Base-by-base conservation (phyloP, 23 tunicate species). In the Phallusia fumigata region DNA sequence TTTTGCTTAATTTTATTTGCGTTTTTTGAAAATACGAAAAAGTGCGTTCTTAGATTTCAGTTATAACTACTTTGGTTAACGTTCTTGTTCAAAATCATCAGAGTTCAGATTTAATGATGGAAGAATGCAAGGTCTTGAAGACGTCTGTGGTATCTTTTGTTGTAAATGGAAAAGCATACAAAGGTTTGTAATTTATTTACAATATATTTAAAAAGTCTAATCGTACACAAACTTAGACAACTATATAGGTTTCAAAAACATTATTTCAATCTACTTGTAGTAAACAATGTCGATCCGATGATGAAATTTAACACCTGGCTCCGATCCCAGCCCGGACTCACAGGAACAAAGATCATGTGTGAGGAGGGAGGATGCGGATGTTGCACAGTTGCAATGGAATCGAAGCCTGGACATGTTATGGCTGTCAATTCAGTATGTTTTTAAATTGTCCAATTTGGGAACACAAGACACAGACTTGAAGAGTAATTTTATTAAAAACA, bases 311-410 rank as follows among this genome's bases (percentile, higher is more conserved):
- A 81, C 79, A 51, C 85, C 51, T 90, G 95, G 95, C 80, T 90
- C 77, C 85, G 95, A 18, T n/a, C 64, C 0, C 86, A 79, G 34
- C 88, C 84, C 19, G 77, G 79, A 32, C 78, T 86, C 32, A 90
- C 90, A 53, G 96, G 96, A 33, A 86, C 86, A 19, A 90, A 90
- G 52, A 79, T 77, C 35, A 86, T 90, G 96, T 90, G 96, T 52
- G 34, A 78, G 30, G 87, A 90, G 77, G 96, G 96, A 69, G 96
- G 96, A 3, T 90, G 96, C 78, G 96, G 96, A 30, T 77, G 88
- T 72, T 90, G 96, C 44, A 87, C 82, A 82, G 96, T 90, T 52
- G 78, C 81, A 32, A 32, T 90, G 35, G 74, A 83, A 32, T 21
- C 69, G 3, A 36, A 64, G 30, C 85, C 76, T 44, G 36, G 32